Base-by-base conservation (phyloP, 2,113 vertebrate species). In the Ramphastos sulfuratus region DNA sequence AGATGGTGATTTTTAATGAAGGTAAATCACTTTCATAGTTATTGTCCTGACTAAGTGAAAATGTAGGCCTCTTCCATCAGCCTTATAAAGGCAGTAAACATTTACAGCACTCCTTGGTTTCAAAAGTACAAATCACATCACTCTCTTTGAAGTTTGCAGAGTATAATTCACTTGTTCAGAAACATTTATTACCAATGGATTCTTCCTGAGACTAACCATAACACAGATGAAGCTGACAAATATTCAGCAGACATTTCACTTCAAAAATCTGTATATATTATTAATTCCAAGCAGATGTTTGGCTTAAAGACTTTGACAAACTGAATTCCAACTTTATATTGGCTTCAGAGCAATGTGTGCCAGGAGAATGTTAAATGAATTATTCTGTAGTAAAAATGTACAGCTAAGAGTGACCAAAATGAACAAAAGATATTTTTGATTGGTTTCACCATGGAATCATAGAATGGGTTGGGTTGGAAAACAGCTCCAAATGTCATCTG, bases 261-360 rank as follows among this genome's bases (percentile, higher is more conserved):
- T 61, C 1, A 25, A 81, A 84, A 85, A 79, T 31, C 48, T 73
- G 7, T 90, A 1, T 76, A 15, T 65, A n/a, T 59, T 91, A 35
- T 67, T 91, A 95, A 95, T 91, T 91, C 56, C 56, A 70, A 94
- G 71, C 92, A 96, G 90, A 92, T 94, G 93, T 92, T 96, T 94
- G 93, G 82, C 92, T 87, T 82, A 73, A 92, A 91, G 55, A 82
- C 78, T 82, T 94, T 10, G 44, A 55, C 4, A 2, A 89, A 66
- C 87, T 92, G 60, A 87, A 77, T 95, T 95, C 93, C 50, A 69
- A 2, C 11, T 86, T 50, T 58, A 0, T 90, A 52, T 86, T 83
- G 56, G 55, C 27, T 84, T 87, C 70, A 73, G 78, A 73, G 10
- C 75, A 79, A 76, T 33, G 17, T 39, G 48, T 89, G 67, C 54